Evolutionary conservation across 1,140 invertebrate species (phyloP), one percentile per base, ranked within the genome.

Genomic region (Drosophila bipectinata): DNA sequence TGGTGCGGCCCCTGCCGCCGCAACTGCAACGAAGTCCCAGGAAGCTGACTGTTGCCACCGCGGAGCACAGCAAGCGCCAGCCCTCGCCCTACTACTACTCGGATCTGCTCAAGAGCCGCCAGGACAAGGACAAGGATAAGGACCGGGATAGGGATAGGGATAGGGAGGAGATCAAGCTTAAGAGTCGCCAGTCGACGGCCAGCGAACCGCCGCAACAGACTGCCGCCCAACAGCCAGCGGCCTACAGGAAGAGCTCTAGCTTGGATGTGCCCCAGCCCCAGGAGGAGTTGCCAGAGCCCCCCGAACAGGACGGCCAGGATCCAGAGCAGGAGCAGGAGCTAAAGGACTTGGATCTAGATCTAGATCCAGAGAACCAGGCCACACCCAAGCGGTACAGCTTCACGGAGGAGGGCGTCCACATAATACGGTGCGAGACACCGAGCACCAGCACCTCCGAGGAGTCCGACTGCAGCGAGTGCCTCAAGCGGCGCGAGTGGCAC

Each of bases 1-100:
- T 92, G 48, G 82, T 92, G 53, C 84, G 79, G 39, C 89, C 91
- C 1, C 30, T 92, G 56, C 90, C 91, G 8, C 76, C 87, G 10
- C 85, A 90, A 44, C 56, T 90, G 28, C 85, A 91, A 51, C 84
- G 91, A 15, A 92, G 90, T 79, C 91, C 91, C 10, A 81, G 85
- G 49, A 90, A 91, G 71, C 56, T 90, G 14, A 84, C 68, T 12
- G 80, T 77, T 18, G 77, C 75, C 4, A 64, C 63, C 9, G 12
- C 72, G 5, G 88, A 90, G 54, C 67, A 80, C 54, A 90, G 74
- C 32, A 94, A 93, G 91, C 93, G 95, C n/a, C 95, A 96, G 79
- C 95, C 95, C 3, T 96, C 95, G 21, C 95, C 95, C 1, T 96
- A 96, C 76, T 96, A 96, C 78, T 96, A 96, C 93, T 95, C 95